phyloP scores from a whole-genome alignment of 1,140 invertebrate genomes.

The Conus betulinus region DNA sequence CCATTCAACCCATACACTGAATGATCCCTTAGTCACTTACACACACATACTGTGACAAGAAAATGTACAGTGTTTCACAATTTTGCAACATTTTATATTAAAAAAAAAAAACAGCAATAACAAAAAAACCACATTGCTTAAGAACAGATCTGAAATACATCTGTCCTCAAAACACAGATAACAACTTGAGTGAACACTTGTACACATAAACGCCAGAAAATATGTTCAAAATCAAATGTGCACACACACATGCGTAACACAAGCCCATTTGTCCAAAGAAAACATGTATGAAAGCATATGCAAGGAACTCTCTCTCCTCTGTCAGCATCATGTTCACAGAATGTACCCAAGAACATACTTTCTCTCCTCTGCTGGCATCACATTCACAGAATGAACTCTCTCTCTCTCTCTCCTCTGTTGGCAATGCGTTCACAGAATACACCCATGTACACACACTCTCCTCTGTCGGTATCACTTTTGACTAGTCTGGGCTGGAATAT shows the following conservation, averaged over 20 bases:
- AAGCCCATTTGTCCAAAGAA: not conserved
- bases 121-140: not conserved
- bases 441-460: not conserved
- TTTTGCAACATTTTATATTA: not conserved
- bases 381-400: not conserved
- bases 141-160: not conserved
- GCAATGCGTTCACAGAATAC: no score
- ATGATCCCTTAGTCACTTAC: not conserved
- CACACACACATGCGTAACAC: not conserved
- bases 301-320: no score
- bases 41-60: not conserved
- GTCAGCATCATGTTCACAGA: no score
- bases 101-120: no score
- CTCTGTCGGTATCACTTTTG: not conserved
- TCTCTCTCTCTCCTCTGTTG: not conserved
- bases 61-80: constrained; percentile 1
- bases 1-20: not conserved
- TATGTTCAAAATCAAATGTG: not conserved
- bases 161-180: not conserved
- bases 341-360: not conserved
- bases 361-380: not conserved
- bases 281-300: no score
- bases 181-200: not conserved
- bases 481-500: not conserved
- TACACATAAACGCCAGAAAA: not conserved